Evolutionary conservation across 2,797 vertebrate species (phyloP).

Genomic region (Megaceryle alcyon): DNA sequence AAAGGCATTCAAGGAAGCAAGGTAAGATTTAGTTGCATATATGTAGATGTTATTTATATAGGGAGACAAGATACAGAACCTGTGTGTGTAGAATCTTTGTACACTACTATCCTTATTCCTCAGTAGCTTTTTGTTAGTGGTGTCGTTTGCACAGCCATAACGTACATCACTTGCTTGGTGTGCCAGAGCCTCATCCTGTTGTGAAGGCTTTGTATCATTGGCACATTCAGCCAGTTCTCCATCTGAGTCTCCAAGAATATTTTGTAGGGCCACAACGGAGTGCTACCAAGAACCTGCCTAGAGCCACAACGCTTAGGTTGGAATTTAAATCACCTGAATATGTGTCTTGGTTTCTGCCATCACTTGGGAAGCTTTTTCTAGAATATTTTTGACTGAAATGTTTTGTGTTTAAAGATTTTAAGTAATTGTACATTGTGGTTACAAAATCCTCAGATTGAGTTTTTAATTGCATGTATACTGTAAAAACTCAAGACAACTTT

Average conservation of each 20-base stretch:
- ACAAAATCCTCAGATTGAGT: not conserved
- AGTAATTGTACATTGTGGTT: not conserved
- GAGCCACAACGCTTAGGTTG: not conserved
- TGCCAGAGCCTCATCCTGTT: no score
- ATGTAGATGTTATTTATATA: not conserved
- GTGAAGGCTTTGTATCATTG: not conserved
- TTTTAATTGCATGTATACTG: not conserved
- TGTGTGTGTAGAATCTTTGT: not conserved
- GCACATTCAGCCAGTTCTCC: not conserved
- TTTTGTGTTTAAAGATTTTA: not conserved
- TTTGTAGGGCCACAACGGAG: not conserved
- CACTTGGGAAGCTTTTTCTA: not conserved
- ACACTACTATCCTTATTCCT: not conserved
- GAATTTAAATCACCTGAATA: not conserved
- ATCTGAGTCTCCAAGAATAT: not conserved
- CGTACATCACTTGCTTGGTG: not conserved
- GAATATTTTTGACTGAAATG: not conserved
- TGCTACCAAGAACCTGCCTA: not conserved
- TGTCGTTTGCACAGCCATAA: not conserved
- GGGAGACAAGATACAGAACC: not conserved
- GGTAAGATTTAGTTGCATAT: slow-evolving; percentile 74
- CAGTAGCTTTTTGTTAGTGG: not conserved
- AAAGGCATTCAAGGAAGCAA: slow-evolving; percentile 87
- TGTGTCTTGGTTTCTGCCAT: not conserved
- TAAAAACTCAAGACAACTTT: not conserved